These are phyloP conservation scores for Kuschelorhynchus macadamiae DNA, from an alignment of 2,888 invertebrate species.

Conservation along the genomic window DNA sequence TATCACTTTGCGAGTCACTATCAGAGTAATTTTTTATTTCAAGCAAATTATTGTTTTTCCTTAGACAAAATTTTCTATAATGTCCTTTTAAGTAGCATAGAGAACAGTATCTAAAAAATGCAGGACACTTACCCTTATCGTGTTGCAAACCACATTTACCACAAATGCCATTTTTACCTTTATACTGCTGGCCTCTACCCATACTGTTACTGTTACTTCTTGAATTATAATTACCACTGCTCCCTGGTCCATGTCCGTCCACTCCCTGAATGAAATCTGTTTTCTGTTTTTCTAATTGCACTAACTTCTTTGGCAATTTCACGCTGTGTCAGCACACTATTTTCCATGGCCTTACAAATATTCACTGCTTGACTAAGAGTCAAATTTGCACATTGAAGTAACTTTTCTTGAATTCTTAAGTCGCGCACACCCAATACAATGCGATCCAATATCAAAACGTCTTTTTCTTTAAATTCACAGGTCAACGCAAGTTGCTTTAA, in stretches of 20 bases:
- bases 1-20: not conserved
- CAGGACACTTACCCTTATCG: conserved; percentile 13
- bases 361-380: conserved; percentile 22
- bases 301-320: conserved; percentile 6
- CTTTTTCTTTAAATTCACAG: conserved; percentile 50
- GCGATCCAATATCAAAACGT: conserved; percentile 35
- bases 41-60: not conserved
- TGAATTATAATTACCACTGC: not conserved
- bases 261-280: not conserved
- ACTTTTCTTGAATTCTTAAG: conserved; percentile 16
- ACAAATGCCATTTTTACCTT: no score
- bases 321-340: conserved; percentile 23
- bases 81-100: conserved; percentile 12
- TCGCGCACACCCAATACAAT: conserved; percentile 34
- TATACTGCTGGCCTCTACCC: no score
- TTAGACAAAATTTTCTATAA: conserved; percentile 20
- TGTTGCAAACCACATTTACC: not conserved
- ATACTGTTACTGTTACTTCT: conserved; percentile 3
- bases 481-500: conserved; percentile 43
- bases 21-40: not conserved
- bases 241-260: no score
- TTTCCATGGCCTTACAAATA: conserved; percentile 38
- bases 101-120: conserved; percentile 8
- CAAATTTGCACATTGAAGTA: conserved; percentile 19
- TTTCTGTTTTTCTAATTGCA: not conserved